These are phyloP conservation scores for Campylorhamphus procurvoides DNA, from an alignment of 2,113 vertebrate genomes.

Conservation along the genomic window DNA sequence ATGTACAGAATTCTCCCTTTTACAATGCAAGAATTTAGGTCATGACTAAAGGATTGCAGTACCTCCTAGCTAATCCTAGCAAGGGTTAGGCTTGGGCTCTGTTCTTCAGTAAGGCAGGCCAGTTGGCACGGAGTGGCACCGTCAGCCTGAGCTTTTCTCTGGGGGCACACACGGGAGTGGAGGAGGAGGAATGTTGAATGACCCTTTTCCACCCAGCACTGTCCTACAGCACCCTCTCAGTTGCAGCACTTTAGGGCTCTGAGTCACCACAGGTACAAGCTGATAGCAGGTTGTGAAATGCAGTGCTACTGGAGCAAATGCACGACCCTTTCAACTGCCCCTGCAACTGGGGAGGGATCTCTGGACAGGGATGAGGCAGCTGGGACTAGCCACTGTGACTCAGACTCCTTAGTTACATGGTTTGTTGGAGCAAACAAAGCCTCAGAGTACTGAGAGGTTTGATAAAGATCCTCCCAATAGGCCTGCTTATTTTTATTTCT, in stretches of 20 bases:
- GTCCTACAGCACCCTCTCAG: not conserved
- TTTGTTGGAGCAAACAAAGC: constrained; percentile 28
- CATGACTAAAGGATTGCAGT: not conserved
- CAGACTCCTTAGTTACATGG: not conserved
- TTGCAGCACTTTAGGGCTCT: not conserved
- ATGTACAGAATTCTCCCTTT: not conserved
- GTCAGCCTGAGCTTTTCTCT: not conserved
- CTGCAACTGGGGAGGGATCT: not conserved
- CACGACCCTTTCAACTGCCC: not conserved
- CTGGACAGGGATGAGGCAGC: not conserved
- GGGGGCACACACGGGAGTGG: not conserved
- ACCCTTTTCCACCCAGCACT: not conserved
- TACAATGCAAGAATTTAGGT: constrained; percentile 20
- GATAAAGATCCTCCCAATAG: not conserved
- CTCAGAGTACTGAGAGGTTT: not conserved
- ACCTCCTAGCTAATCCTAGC: not conserved
- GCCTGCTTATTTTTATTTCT: constrained; percentile 16
- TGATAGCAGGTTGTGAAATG: constrained; percentile 27
- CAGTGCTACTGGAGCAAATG: not conserved
- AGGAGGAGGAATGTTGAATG: not conserved
- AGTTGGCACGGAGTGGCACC: not conserved
- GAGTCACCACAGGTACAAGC: constrained; percentile 14
- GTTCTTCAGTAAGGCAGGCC: not conserved
- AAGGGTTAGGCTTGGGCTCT: not conserved
- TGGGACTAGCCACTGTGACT: not conserved